phyloP scores from a whole-genome alignment of 2,797 vertebrate species.

The Sitta carolinensis region DNA sequence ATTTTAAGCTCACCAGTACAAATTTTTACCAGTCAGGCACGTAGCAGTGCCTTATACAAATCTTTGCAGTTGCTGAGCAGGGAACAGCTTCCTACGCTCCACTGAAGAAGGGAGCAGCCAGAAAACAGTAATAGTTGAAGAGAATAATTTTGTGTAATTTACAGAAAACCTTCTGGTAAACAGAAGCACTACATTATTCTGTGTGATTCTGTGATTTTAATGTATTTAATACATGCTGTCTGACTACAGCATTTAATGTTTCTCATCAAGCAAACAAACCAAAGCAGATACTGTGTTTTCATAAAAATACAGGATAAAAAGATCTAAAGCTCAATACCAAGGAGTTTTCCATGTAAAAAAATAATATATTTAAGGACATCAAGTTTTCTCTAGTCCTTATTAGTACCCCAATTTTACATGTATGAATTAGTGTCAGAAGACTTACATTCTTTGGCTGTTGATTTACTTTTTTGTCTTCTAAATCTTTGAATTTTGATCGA shows the following conservation, averaged over 20 bases:
- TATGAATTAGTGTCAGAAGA: neutral
- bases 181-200: neutral
- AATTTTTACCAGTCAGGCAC: neutral
- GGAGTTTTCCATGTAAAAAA: neutral
- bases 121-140: neutral
- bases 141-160: neutral
- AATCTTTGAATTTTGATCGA: slow-evolving; percentile 94
- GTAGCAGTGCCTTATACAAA: rapidly evolving
- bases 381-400: neutral
- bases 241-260: neutral
- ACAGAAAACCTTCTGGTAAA: neutral
- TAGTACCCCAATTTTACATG: neutral
- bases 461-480: slow-evolving; percentile 94
- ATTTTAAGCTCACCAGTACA: neutral
- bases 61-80: neutral
- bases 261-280: neutral
- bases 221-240: neutral
- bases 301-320: neutral
- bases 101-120: neutral
- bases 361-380: neutral
- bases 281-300: neutral
- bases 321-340: neutral
- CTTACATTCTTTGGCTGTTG: slow-evolving; percentile 87
- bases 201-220: neutral
- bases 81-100: neutral